Evolutionary conservation across 2,888 invertebrate genomes (phyloP).

Genomic region (Phragmatobia fuliginosa): DNA sequence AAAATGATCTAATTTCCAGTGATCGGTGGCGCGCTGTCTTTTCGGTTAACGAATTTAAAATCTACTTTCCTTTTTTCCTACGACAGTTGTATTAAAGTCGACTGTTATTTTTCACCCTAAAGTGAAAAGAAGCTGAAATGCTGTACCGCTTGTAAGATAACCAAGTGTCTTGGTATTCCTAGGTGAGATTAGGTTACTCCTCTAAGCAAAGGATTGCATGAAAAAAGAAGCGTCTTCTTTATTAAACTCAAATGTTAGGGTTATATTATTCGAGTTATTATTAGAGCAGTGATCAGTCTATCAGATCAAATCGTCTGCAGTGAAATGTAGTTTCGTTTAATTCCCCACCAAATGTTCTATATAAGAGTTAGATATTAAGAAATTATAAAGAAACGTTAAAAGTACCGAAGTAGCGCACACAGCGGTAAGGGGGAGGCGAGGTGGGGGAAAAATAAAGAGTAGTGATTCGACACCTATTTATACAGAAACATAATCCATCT

Average conservation of each 20-base stretch:
- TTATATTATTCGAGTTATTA: slow-evolving; percentile 33
- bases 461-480: slow-evolving; percentile 17
- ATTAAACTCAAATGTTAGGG: slow-evolving; percentile 13
- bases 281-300: neutral
- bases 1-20: slow-evolving; percentile 17
- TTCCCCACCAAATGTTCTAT: slow-evolving; percentile 49
- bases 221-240: neutral
- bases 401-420: no score
- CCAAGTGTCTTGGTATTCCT: neutral
- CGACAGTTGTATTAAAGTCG: slow-evolving; percentile 16
- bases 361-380: slow-evolving; percentile 32
- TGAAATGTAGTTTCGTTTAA: slow-evolving; percentile 47
- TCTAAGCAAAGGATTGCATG: neutral
- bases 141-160: slow-evolving; percentile 1
- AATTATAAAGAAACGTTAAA: no score
- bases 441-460: no score
- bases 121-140: slow-evolving; percentile 2
- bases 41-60: slow-evolving; percentile 9
- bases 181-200: neutral
- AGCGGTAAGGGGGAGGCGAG: neutral
- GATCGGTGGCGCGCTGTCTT: neutral
- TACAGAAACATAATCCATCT: slow-evolving; percentile 15
- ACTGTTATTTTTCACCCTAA: slow-evolving; percentile 4
- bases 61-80: slow-evolving; percentile 6
- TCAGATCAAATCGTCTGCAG: slow-evolving; percentile 36